Percentiles rank a stretch among this genome's conserved stretches.
These are phyloP conservation scores for Muntiacus reevesi DNA, from an alignment of 2,113 vertebrate species.

Conservation along the genomic window DNA sequence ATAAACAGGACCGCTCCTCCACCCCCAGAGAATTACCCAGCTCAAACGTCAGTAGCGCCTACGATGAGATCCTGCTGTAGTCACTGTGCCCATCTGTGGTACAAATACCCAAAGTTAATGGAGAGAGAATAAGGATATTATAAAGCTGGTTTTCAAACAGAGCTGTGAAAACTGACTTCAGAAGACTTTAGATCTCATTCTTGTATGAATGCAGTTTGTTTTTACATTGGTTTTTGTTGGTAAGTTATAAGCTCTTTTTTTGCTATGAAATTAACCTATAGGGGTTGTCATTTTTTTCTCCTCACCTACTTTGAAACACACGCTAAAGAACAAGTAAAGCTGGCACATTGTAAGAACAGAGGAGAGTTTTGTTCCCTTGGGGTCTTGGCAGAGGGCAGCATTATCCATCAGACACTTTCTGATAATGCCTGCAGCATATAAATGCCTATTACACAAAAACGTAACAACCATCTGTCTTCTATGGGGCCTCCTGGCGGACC, in stretches of 20 bases:
- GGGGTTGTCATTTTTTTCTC: neutral
- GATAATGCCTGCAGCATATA: neutral
- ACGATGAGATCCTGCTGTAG: neutral
- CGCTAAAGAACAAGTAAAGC: neutral
- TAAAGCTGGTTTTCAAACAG: neutral
- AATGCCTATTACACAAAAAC: too few relatives aligned
- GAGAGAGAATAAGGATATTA: neutral
- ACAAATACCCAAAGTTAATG: neutral
- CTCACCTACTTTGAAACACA: neutral
- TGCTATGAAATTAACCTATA: neutral
- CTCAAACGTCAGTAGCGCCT: neutral
- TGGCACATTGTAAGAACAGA: neutral
- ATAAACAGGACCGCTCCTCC: neutral
- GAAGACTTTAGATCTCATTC: neutral
- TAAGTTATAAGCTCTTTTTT: neutral
- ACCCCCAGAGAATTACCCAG: neutral
- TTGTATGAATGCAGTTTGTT: neutral
- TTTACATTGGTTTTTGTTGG: neutral
- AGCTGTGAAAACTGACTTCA: neutral
- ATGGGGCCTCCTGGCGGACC: too few relatives aligned
- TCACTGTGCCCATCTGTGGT: neutral
- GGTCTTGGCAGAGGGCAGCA: neutral
- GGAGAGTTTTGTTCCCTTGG: neutral
- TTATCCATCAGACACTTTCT: neutral
- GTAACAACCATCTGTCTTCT: too few relatives aligned